A percentile compares a stretch with the other conserved stretches of the same genome.
These are phyloP conservation scores for Drosophila phalerata DNA, from an alignment of 2,888 invertebrate species.

Conservation along the genomic window DNA sequence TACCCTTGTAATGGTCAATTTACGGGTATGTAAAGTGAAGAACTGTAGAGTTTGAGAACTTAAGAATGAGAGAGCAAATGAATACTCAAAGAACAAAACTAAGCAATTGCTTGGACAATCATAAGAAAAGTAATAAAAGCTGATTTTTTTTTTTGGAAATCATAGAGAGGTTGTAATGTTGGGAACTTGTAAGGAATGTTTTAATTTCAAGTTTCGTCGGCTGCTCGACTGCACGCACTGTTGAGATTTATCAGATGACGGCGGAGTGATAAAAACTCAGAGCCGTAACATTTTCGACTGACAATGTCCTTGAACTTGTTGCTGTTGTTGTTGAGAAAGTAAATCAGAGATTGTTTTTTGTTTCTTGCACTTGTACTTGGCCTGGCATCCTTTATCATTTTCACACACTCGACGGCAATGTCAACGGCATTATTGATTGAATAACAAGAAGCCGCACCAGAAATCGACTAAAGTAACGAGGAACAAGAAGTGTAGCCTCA, in stretches of 20 bases:
- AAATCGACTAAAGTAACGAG: not conserved
- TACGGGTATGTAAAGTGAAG: not conserved
- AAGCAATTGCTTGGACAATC: conserved; percentile 15
- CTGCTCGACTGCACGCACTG: conserved; percentile 35
- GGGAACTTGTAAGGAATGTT: conserved; percentile 68
- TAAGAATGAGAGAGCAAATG: not conserved
- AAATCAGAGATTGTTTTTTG: conserved; percentile 42
- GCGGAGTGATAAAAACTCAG: conserved; percentile 35
- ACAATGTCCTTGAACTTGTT: conserved; percentile 64
- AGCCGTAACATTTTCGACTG: conserved; percentile 46
- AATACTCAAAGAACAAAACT: not conserved
- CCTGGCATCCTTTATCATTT: conserved; percentile 66
- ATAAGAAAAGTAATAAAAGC: conserved; percentile 27
- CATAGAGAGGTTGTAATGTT: conserved; percentile 20
- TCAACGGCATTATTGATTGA: conserved; percentile 69
- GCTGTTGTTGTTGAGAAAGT: conserved; percentile 33
- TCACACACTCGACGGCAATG: conserved; percentile 52
- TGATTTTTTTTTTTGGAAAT: conserved; percentile 6
- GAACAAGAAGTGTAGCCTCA: not conserved
- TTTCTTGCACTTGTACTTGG: conserved; percentile 17
- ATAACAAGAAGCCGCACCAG: conserved; percentile 33
- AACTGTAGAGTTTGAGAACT: not conserved
- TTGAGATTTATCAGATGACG: conserved; percentile 44
- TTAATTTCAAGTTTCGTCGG: conserved; percentile 69
- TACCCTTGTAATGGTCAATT: not conserved